Evolutionary conservation across 2,888 invertebrate species (phyloP), one percentile per base, ranked within the genome.

Genomic region (Julus scanicus): DNA sequence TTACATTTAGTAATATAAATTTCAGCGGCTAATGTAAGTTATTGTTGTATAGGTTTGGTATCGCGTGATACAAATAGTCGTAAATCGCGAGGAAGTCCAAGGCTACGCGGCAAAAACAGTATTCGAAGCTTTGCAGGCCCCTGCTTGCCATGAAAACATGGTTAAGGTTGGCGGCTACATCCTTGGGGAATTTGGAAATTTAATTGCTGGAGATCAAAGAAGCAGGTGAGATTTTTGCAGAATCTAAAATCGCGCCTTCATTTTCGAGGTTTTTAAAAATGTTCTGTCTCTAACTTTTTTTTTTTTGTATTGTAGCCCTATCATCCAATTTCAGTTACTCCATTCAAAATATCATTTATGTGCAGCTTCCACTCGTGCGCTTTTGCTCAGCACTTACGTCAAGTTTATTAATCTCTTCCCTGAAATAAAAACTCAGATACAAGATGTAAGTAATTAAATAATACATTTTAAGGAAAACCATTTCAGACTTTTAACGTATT

Each of bases 111-210:
- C 99, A 87, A 99, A 99, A 94, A 99, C 99, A 88, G 99, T 99
- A 40, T 99, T 99, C 94, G 99, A 99, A 95, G 98, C 98, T 89
- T 93, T 99, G 88, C 99, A 99, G 94, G 99, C 99, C 53, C 99
- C 99, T 37, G 99, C 99, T 44, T 99, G 99, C 92, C 99, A 99
- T 92, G 99, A 99, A 93, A 99, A 99, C 92, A 99, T 99, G 99
- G 99, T 99, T 1, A 99, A 99, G 95, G 99, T 99, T 88, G 99
- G 99, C 89, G 99, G 99, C 88, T 99, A 99, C 91, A 99, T 99
- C 91, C 94, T 99, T 89, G 99, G 99, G 89, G 99, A 99, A 93
- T 99, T 99, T 93, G 99, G 99, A 88, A 99, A 99, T 93, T 94
- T 99, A 89, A 99, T 99, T 92, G 99, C 99, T 90, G 99, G 99